Evolutionary conservation across 2,888 invertebrate species (phyloP).

Genomic region (Tholera decimalis): DNA sequence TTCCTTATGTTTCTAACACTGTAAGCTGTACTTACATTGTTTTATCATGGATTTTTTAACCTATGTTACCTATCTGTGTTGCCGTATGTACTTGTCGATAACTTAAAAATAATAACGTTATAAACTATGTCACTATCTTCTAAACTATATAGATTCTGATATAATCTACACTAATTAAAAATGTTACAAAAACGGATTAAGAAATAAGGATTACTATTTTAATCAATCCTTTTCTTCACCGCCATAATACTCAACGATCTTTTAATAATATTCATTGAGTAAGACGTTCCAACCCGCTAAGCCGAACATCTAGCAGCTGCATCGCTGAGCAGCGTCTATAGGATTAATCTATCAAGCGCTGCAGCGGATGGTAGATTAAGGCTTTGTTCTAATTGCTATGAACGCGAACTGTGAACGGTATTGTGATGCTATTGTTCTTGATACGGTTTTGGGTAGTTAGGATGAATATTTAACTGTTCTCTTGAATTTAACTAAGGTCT

Average conservation of each 20-base stretch:
- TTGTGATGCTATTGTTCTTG: conserved; percentile 5
- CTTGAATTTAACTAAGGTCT: background rate
- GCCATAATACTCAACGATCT: conserved; percentile 3
- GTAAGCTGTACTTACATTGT: no score
- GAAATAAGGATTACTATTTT: no score
- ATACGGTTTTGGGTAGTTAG: background rate
- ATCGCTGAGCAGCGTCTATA: conserved; percentile 34
- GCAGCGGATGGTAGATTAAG: conserved; percentile 47
- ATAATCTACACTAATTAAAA: no score
- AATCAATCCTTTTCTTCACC: conserved; percentile 13
- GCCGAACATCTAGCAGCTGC: conserved; percentile 49
- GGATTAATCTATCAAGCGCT: conserved; percentile 57
- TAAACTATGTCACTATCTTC: no score
- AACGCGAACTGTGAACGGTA: conserved; percentile 15
- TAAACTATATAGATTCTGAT: no score
- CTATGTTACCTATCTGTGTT: no score
- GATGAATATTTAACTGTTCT: background rate
- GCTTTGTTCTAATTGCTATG: conserved; percentile 53
- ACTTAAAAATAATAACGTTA: no score
- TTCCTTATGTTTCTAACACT: no score
- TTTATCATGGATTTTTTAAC: no score
- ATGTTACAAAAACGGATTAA: no score
- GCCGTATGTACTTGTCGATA: no score
- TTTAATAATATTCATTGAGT: conserved; percentile 11
- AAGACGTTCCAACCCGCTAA: conserved; percentile 34